Percentiles rank a stretch among this genome's conserved stretches.
These are phyloP conservation scores for Podarcis lilfordi DNA, from an alignment of 2,797 vertebrate genomes.

Conservation along the genomic window DNA sequence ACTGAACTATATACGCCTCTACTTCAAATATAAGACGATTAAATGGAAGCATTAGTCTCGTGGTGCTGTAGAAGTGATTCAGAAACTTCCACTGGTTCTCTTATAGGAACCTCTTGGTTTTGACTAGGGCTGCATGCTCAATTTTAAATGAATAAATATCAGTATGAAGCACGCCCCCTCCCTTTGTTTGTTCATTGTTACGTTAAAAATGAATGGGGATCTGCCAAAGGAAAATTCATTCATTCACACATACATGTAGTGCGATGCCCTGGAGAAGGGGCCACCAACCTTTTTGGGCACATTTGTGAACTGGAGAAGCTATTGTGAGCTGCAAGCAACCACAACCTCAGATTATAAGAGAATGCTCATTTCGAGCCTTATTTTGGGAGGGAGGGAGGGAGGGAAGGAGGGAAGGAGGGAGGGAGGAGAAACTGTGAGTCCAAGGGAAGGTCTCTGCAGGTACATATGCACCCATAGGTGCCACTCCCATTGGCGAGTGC, in stretches of 20 bases:
- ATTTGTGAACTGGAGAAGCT: too few species aligned
- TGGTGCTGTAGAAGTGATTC: conserved; percentile 33
- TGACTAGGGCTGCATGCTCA: not conserved
- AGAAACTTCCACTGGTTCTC: conserved; percentile 16
- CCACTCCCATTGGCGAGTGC: not conserved
- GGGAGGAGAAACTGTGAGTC: too few species aligned
- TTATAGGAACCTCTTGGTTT: conserved; percentile 21
- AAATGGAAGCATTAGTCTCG: not conserved
- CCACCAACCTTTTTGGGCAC: too few species aligned
- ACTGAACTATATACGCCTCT: too few species aligned
- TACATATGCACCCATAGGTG: too few species aligned
- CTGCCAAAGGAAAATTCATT: not conserved
- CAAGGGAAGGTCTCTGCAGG: too few species aligned
- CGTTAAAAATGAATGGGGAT: not conserved
- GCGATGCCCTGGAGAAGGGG: not conserved
- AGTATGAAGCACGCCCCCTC: not conserved
- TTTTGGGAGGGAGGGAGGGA: too few species aligned
- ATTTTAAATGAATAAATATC: not conserved
- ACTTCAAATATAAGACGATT: not conserved
- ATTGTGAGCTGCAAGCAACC: too few species aligned
- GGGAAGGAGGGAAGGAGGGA: too few species aligned
- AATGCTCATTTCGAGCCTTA: too few species aligned
- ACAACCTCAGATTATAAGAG: too few species aligned
- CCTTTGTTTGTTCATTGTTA: not conserved
- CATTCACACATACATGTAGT: not conserved